Evolutionary conservation across 2,888 invertebrate genomes (phyloP), one percentile per base, ranked within the genome.

Genomic region (Cephalotes varians): DNA sequence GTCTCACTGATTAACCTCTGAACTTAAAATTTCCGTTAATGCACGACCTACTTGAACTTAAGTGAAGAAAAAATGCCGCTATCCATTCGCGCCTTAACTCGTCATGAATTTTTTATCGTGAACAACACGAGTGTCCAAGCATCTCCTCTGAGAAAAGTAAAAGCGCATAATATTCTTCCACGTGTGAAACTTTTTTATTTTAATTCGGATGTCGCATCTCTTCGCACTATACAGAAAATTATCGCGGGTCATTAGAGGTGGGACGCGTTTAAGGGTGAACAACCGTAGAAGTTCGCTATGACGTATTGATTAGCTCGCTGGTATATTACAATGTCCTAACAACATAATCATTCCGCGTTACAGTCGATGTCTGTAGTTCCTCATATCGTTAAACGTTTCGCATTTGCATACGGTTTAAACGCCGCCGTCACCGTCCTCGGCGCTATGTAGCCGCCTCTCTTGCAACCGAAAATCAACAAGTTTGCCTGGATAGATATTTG

Each of bases 381-480:
- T 44, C 71, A 69, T 54, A 56, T 77, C 77, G 71, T 77, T 69
- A 69, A 77, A 69, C 77, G 40, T 15, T n/a, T 28, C 31, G 12
- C 51, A 77, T 77, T 69, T 69, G 77, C 69, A 77, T 69, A 40
- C 54, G 37, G 21, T 40, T 69, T 25, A 40, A 54, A 69, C 21
- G 34, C 25, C 51, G 18, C 6, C 49, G 34, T 0, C 25, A 28
- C 12, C 60, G 21, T 18, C n/a, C n/a, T n/a, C n/a, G 3, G 7
- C 9, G 60, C 47, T 54, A 28, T 18, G 7, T 4, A 56, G 58
- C n/a, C 18, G 6, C 25, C 18, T n/a, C 25, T n/a, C 49, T 44
- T n/a, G 12, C 67, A 12, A 21, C 40, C 31, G 71, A 77, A 77
- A 77, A 77, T 77, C 77, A 77, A 77, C 80, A 73, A 80, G 76